phyloP scores from a whole-genome alignment of 2,113 vertebrate species.

The Asarcornis scutulata region DNA sequence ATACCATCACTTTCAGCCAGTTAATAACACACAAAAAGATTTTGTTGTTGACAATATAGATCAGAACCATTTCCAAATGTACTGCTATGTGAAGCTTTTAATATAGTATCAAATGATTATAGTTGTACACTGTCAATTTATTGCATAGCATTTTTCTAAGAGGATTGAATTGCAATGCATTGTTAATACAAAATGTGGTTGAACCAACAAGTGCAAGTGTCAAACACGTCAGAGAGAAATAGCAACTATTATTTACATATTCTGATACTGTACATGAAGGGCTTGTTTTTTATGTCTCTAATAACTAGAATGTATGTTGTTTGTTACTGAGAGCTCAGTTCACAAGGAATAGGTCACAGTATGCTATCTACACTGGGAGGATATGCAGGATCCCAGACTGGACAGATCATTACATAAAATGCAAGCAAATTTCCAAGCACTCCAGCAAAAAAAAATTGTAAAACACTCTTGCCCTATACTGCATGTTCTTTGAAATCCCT shows the following conservation, averaged over 20 bases:
- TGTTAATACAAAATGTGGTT: background rate
- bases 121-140: background rate
- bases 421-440: background rate
- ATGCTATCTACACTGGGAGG: background rate
- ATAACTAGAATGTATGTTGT: background rate
- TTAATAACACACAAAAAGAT: background rate
- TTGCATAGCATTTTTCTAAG: slow-evolving; percentile 2
- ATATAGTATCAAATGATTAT: background rate
- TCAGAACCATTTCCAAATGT: background rate
- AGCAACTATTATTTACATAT: background rate
- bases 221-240: slow-evolving; percentile 12
- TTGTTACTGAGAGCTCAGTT: background rate
- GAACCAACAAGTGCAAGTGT: slow-evolving; percentile 1
- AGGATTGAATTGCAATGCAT: slow-evolving; percentile 23
- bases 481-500: background rate
- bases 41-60: background rate
- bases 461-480: background rate
- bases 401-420: background rate
- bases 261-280: background rate
- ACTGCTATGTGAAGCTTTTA: background rate
- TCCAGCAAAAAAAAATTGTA: background rate
- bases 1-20: background rate
- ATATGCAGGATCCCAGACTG: background rate
- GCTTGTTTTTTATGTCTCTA: background rate
- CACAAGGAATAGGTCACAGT: background rate